These are phyloP conservation scores for Siniperca obscura DNA, from an alignment of 2,797 vertebrate species.

Conservation along the genomic window DNA sequence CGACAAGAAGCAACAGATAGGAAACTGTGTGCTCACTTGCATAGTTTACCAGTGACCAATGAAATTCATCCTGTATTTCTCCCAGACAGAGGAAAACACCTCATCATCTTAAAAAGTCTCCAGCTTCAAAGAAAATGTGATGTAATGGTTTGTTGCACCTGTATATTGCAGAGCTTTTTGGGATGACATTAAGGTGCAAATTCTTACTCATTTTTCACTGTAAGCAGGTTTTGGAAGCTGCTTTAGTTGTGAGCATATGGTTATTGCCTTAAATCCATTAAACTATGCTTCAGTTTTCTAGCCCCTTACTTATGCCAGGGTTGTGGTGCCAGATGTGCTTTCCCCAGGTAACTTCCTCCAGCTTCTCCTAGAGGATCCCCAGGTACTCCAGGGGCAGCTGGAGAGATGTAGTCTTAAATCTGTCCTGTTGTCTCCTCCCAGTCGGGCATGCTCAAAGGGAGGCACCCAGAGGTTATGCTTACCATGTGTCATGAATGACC, in stretches of 20 bases:
- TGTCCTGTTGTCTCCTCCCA: conserved; percentile 22
- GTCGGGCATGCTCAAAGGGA: conserved; percentile 20
- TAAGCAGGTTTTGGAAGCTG: conserved; percentile 41
- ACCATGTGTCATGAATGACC: background rate
- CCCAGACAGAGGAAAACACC: conserved; percentile 55
- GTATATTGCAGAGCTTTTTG: conserved; percentile 35
- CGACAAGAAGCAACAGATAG: conserved; percentile 46
- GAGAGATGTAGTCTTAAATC: conserved; percentile 23
- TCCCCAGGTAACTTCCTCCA: conserved; percentile 4
- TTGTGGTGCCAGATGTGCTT: conserved; percentile 15
- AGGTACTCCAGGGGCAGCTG: conserved; percentile 5
- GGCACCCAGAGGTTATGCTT: conserved; percentile 13
- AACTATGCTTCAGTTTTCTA: background rate
- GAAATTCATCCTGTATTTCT: conserved; percentile 58
- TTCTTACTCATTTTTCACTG: conserved; percentile 49
- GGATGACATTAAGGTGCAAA: conserved; percentile 52
- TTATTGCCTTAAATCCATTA: background rate
- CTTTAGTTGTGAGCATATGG: background rate
- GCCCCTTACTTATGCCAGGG: background rate
- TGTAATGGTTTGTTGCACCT: conserved; percentile 63
- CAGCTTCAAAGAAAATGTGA: conserved; percentile 58
- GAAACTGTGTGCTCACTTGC: conserved; percentile 59
- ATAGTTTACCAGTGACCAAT: conserved; percentile 52
- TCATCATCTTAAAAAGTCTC: conserved; percentile 52
- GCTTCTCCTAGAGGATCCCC: conserved; percentile 17